A percentile compares a stretch with the other conserved stretches of the same genome.
Evolutionary conservation across 2,113 vertebrate species (phyloP).

Genomic region (Gnathonemus echidnorhynchus): DNA sequence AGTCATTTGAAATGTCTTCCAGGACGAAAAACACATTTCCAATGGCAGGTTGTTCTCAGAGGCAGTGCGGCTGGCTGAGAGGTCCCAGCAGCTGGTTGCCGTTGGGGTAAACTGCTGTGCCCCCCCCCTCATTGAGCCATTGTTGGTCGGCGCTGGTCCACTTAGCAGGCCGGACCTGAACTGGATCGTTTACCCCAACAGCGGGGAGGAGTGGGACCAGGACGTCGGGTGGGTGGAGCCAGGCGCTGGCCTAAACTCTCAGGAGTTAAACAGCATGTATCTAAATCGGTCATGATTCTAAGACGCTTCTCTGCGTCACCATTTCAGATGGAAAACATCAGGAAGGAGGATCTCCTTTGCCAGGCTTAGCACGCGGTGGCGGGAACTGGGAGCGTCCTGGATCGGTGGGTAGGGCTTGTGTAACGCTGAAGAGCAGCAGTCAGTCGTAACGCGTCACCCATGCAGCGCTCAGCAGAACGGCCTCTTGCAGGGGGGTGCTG

Average conservation of each 20-base stretch:
- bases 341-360: slow-evolving; percentile 21
- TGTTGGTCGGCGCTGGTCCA: slow-evolving; percentile 50
- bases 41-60: slow-evolving; percentile 57
- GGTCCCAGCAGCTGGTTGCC: slow-evolving; percentile 57
- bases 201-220: slow-evolving; percentile 60
- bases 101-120: slow-evolving; percentile 69
- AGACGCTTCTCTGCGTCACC: neutral
- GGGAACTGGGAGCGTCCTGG: slow-evolving; percentile 58
- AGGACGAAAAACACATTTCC: slow-evolving; percentile 55
- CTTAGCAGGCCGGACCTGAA: slow-evolving; percentile 37
- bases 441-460: neutral
- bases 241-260: neutral
- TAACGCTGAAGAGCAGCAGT: neutral
- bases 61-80: slow-evolving; percentile 45
- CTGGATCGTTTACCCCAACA: slow-evolving; percentile 74
- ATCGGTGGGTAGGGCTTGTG: slow-evolving; percentile 53
- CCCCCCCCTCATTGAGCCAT: slow-evolving; percentile 52
- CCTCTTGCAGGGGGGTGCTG: slow-evolving; percentile 63
- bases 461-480: neutral
- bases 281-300: neutral
- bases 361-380: slow-evolving; percentile 51
- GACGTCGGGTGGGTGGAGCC: slow-evolving; percentile 47
- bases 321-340: slow-evolving; percentile 50
- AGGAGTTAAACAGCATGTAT: neutral
- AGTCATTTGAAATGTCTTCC: neutral